phyloP scores from a whole-genome alignment of 2,888 invertebrate genomes.

The Andrena hattorfiana region DNA sequence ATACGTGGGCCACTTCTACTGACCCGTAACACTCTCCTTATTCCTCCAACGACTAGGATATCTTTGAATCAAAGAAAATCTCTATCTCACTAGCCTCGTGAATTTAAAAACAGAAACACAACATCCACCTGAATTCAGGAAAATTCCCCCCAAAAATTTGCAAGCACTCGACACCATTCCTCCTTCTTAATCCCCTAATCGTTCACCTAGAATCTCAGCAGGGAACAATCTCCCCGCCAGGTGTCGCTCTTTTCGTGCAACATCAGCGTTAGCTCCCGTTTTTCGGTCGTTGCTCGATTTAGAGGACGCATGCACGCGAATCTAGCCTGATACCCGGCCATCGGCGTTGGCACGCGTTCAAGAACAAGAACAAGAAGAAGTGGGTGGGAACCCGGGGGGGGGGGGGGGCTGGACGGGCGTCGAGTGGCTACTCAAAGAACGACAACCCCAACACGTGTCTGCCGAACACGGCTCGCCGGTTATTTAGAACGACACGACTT shows the following conservation, averaged over 20 bases:
- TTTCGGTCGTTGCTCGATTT: conserved; percentile 55
- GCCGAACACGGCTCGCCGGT: conserved; percentile 67
- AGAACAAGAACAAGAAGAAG: conserved; percentile 45
- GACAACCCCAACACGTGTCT: conserved; percentile 73
- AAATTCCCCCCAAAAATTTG: too few species aligned
- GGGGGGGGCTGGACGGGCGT: conserved; percentile 19
- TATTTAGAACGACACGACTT: conserved; percentile 65
- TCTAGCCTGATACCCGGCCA: conserved; percentile 33
- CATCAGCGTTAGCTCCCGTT: conserved; percentile 17
- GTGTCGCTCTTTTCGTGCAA: conserved; percentile 27
- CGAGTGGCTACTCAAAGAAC: conserved; percentile 64
- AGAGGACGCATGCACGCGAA: conserved; percentile 61
- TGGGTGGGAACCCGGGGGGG: neutral
- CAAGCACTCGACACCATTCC: neutral
- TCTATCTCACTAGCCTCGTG: too few species aligned
- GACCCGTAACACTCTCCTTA: too few species aligned
- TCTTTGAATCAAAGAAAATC: too few species aligned
- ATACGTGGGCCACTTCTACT: neutral
- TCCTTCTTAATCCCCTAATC: neutral
- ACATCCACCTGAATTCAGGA: too few species aligned
- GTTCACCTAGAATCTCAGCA: neutral
- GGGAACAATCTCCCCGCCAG: neutral
- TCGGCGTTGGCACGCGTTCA: conserved; percentile 50
- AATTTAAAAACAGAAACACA: too few species aligned
- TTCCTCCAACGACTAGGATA: too few species aligned